Percentiles rank a stretch among this genome's conserved stretches.
These are phyloP conservation scores for Cataglyphis rosenhaueri DNA, from an alignment of 2,888 invertebrate genomes.

Conservation along the genomic window DNA sequence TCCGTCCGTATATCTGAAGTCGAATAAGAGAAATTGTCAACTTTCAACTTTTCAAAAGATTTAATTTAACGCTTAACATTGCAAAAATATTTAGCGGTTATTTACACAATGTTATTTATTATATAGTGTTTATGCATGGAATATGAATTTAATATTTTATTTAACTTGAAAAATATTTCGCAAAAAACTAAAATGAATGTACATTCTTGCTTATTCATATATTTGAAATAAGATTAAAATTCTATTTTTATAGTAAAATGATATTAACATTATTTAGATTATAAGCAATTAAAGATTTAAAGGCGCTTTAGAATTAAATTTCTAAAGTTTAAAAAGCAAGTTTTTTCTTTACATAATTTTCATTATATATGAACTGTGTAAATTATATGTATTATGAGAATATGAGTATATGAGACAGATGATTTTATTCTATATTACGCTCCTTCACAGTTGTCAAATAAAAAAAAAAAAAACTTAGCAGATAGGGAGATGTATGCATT, in stretches of 20 bases:
- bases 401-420: neutral
- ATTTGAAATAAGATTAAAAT: neutral
- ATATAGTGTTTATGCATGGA: neutral
- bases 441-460: constrained; percentile 8
- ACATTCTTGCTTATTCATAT: too few species aligned
- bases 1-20: neutral
- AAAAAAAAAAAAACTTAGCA: neutral
- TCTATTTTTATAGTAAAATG: neutral
- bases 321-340: neutral
- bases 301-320: neutral
- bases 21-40: neutral
- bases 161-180: too few species aligned
- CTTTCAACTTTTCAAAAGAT: neutral
- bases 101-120: too few species aligned
- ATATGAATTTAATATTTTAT: too few species aligned
- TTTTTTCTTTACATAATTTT: neutral
- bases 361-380: neutral
- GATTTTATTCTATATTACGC: neutral
- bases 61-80: neutral
- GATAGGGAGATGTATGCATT: neutral
- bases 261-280: neutral
- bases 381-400: neutral
- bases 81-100: neutral
- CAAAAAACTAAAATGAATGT: too few species aligned
- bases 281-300: neutral